phyloP scores from a whole-genome alignment of 2,797 vertebrate genomes.

The Nannoperca obscura region DNA sequence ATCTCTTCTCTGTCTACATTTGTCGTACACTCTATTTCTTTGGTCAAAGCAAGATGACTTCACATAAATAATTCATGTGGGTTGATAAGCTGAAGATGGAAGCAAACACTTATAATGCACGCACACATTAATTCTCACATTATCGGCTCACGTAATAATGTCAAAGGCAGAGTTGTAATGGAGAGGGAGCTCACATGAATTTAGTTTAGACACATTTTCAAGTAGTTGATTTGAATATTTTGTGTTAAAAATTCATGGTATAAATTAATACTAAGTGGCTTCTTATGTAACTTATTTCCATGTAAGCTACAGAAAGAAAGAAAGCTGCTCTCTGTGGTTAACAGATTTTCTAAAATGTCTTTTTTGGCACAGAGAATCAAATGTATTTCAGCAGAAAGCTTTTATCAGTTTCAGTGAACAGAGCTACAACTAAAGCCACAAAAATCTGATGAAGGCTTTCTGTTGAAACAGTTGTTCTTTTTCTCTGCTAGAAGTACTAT shows the following conservation, averaged over 20 bases:
- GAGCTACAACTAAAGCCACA: not conserved
- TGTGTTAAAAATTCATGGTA: not conserved
- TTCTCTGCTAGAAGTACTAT: not conserved
- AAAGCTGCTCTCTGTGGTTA: not conserved
- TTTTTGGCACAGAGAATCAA: not conserved
- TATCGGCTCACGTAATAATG: not conserved
- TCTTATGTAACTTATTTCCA: constrained; percentile 11
- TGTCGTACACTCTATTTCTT: not conserved
- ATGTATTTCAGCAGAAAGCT: not conserved
- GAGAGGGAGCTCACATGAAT: constrained; percentile 17
- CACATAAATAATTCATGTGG: constrained; percentile 56
- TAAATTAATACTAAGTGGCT: constrained; percentile 15
- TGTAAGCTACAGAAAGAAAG: not conserved
- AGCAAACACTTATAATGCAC: constrained; percentile 1
- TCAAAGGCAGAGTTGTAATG: constrained; percentile 8
- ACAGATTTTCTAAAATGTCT: not conserved
- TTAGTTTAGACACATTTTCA: constrained; percentile 22
- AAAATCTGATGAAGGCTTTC: not conserved
- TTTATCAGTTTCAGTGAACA: not conserved
- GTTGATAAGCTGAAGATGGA: constrained; percentile 31
- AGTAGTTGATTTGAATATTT: constrained; percentile 21
- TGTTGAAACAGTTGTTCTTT: not conserved
- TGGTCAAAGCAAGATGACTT: constrained; percentile 31
- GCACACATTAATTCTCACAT: not conserved
- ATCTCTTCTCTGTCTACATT: constrained; percentile 27